Base-by-base conservation (phyloP, 2,797 vertebrate species). In the Chelidonichthys spinosus region DNA sequence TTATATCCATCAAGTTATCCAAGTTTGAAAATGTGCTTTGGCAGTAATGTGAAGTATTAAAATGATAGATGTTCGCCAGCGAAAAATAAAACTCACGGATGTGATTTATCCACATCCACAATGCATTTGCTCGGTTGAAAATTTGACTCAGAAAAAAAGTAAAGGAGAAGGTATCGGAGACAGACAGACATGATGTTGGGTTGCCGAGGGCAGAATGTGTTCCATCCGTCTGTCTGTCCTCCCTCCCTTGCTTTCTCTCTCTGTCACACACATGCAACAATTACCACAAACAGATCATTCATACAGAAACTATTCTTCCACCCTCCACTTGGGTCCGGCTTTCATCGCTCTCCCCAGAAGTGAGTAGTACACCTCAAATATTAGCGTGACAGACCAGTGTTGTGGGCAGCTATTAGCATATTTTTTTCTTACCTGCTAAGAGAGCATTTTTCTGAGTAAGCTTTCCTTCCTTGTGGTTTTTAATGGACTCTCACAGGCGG, bases 181-280 rank as follows among this genome's bases (percentile, higher is more conserved):
- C 25, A 25, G 25, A 25, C 25, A 25, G 25, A 25, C 25, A 75
- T 83, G 85, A 88, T 85, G 85, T 84, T 74, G 65, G 11, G 49
- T 69, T 77, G 75, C 61, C 75, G 56, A 74, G 68, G 74, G 67
- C 66, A 77, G 67, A 71, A 43, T 50, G 69, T 72, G 78, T 84
- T 78, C 46, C 52, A 35, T 61, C 37, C 63, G 18, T 77, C 50
- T 68, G 68, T 80, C 77, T 74, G 53, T 67, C 63, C 71, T 47
- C 18, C 42, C 52, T 25, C 58, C 33, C 52, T 58, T 33, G 5
- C 43, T 39, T 52, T 50, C 5, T 63, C 14, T 39, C 36, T 58
- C 59, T 55, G 58, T 40, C 68, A 37, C 35, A 72, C 56, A 18
- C 42, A 74, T 17, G 67, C 25, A 68, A 56, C 13, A 78, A 64